phyloP scores from a whole-genome alignment of 2,113 vertebrate genomes.

The Sigmodon hispidus region DNA sequence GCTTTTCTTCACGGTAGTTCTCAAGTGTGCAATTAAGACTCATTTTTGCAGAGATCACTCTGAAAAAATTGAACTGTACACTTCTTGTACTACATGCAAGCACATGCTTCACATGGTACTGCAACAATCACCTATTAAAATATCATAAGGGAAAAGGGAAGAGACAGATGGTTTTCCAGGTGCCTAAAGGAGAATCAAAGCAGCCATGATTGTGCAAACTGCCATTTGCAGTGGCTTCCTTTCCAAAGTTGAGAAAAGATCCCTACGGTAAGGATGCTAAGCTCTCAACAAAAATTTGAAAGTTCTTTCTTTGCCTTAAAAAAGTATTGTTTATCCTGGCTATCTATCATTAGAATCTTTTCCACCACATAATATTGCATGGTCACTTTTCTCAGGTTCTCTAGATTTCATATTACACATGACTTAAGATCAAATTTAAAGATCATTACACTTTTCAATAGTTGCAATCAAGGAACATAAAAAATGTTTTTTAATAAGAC shows the following conservation, averaged over 20 bases:
- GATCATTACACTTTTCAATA: not conserved
- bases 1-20: not conserved
- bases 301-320: not conserved
- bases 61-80: not conserved
- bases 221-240: not conserved
- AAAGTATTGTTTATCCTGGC: not conserved
- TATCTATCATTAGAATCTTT: not conserved
- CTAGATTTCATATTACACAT: not conserved
- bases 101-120: not conserved
- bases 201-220: not conserved
- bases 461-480: not conserved
- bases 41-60: not conserved
- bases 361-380: no score
- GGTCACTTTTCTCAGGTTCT: not conserved
- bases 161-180: not conserved
- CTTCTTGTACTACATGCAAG: not conserved
- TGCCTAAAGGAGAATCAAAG: conserved; percentile 6
- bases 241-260: conserved; percentile 4
- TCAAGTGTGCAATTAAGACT: not conserved
- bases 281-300: not conserved
- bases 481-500: not conserved
- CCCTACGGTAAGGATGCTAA: not conserved
- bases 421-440: conserved; percentile 14
- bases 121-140: conserved; percentile 17
- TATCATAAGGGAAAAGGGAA: not conserved